Evolutionary conservation across 2,888 invertebrate genomes (phyloP).

Genomic region (Eupithecia vulgata): DNA sequence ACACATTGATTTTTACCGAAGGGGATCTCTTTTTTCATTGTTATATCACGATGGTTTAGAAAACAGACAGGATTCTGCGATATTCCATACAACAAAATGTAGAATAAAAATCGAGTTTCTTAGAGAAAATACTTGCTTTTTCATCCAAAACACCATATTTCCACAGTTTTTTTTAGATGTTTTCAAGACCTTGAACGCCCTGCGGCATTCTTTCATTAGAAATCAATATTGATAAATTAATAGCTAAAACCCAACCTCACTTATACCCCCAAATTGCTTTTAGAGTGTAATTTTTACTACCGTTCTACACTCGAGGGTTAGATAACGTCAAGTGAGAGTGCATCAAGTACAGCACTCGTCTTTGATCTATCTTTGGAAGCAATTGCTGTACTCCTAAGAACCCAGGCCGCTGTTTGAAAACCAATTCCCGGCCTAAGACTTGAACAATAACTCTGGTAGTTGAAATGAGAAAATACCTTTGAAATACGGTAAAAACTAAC

Average conservation of each 20-base stretch:
- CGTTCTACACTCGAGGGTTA: slow-evolving; percentile 77
- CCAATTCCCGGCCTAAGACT: background rate
- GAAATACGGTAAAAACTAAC: background rate
- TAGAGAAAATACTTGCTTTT: background rate
- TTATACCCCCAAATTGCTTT: slow-evolving; percentile 64
- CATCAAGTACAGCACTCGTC: slow-evolving; percentile 70
- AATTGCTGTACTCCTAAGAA: slow-evolving; percentile 11
- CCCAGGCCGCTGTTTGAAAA: slow-evolving; percentile 30
- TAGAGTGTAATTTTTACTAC: slow-evolving; percentile 80
- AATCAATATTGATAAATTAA: slow-evolving; percentile 79
- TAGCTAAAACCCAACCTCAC: slow-evolving; percentile 66
- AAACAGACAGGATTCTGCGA: background rate
- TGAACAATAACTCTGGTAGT: background rate
- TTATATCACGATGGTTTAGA: background rate
- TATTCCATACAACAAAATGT: background rate
- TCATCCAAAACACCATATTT: background rate
- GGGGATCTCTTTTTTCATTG: no score
- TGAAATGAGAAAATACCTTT: background rate
- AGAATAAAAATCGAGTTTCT: background rate
- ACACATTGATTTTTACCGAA: no score
- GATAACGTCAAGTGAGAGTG: slow-evolving; percentile 72
- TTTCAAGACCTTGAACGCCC: slow-evolving; percentile 62
- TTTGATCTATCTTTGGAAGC: slow-evolving; percentile 65
- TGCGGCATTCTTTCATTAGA: slow-evolving; percentile 70
- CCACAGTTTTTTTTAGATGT: background rate